These are phyloP conservation scores for Chondrilla cf. caribensis DNA, from an alignment of 37 sponge, comb jelly and placozoan species.

Conservation along the genomic window DNA sequence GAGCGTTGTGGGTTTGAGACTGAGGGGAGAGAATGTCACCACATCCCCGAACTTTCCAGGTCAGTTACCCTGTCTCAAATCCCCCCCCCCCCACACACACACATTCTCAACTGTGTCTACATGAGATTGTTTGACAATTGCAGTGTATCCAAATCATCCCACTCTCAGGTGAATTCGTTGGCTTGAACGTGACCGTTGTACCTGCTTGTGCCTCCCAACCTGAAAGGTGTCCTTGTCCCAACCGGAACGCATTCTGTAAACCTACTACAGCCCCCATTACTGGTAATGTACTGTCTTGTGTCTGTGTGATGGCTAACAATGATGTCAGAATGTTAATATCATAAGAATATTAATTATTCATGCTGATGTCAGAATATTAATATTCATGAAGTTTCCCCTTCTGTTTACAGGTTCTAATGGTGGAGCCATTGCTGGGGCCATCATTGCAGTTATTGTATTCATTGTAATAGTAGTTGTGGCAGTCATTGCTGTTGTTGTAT, in stretches of 20 bases:
- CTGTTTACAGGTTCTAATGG: not conserved
- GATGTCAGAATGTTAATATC: not conserved
- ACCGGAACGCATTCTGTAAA: not conserved
- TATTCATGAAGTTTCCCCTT: not conserved
- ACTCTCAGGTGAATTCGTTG: conserved; percentile 9
- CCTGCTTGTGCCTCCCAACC: conserved; percentile 35
- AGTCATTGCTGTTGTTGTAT: not conserved
- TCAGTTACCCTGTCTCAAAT: no score
- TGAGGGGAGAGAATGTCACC: no score
- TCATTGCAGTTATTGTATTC: conserved; percentile 10
- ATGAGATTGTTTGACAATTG: conserved; percentile 19
- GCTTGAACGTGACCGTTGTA: conserved; percentile 21
- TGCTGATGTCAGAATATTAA: no score
- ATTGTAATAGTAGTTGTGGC: conserved; percentile 2
- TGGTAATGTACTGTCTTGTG: not conserved
- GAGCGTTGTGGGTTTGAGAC: not conserved
- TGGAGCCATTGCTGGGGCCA: not conserved
- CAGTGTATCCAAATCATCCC: conserved; percentile 30
- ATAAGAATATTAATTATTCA: no score
- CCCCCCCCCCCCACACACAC: no score
- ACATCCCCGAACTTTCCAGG: no score
- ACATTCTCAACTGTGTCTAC: no score
- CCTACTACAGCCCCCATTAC: not conserved
- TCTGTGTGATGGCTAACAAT: not conserved
- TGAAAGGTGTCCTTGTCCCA: conserved; percentile 35